phyloP scores from a whole-genome alignment of 2,797 vertebrate genomes.

The Platyrinchus mystaceus region DNA sequence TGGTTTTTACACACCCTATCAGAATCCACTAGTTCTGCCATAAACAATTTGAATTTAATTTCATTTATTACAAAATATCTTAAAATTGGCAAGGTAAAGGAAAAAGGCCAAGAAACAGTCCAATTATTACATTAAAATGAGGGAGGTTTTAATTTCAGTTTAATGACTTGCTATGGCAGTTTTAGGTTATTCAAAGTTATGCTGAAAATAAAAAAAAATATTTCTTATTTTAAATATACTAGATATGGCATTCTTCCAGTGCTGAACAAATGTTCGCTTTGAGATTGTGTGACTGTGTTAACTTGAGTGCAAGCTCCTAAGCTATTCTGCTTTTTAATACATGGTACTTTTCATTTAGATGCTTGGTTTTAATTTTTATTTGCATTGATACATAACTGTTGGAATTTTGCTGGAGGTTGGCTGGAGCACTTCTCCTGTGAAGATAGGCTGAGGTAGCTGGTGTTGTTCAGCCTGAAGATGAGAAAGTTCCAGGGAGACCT shows the following conservation, averaged over 20 bases:
- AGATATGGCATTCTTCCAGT: not conserved
- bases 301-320: not conserved
- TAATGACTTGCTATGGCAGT: not conserved
- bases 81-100: not conserved
- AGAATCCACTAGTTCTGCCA: not conserved
- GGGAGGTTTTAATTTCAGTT: conserved; percentile 8
- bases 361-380: not conserved
- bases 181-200: conserved; percentile 1
- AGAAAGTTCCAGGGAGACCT: not conserved
- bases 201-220: conserved; percentile 16
- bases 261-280: not conserved
- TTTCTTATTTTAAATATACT: conserved; percentile 36
- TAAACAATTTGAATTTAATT: not conserved
- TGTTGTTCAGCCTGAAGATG: not conserved
- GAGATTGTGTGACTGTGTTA: not conserved
- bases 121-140: conserved; percentile 38
- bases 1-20: not conserved
- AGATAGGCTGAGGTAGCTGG: not conserved
- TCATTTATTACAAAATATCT: conserved; percentile 15
- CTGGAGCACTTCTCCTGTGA: not conserved
- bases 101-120: conserved; percentile 21
- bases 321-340: not conserved
- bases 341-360: not conserved
- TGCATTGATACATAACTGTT: not conserved
- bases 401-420: not conserved